phyloP scores from a whole-genome alignment of 2,888 invertebrate species.

The Drosophila macrospina region DNA sequence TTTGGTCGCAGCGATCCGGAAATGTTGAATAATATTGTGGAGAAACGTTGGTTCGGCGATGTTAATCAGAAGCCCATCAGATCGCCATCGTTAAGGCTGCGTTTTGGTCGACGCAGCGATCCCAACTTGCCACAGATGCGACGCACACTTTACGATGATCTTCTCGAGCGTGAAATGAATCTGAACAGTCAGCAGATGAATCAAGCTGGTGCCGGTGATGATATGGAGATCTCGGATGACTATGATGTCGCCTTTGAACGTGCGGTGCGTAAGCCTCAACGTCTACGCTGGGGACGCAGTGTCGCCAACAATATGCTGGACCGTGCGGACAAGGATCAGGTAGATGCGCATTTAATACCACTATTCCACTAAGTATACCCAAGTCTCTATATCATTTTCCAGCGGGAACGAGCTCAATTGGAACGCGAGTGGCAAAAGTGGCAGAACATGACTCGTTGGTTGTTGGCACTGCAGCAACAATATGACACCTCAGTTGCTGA shows the following conservation, averaged over 20 bases:
- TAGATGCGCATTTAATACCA: constrained; percentile 5
- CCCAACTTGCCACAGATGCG: constrained; percentile 86
- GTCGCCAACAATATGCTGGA: constrained; percentile 16
- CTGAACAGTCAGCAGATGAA: constrained; percentile 58
- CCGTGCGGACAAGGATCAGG: constrained; percentile 51
- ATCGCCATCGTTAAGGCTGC: constrained; percentile 91
- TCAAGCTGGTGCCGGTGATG: constrained; percentile 30
- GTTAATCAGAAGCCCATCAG: constrained; percentile 90
- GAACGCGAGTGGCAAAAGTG: constrained; percentile 54
- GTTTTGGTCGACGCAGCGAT: constrained; percentile 91
- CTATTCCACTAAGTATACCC: not conserved
- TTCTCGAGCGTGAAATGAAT: constrained; percentile 71
- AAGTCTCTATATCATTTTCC: not conserved
- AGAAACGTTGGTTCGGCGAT: constrained; percentile 86
- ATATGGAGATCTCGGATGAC: constrained; percentile 51
- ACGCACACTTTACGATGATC: constrained; percentile 73
- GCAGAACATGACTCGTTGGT: constrained; percentile 72
- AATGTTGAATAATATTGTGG: constrained; percentile 70
- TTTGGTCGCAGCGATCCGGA: constrained; percentile 92
- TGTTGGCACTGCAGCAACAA: constrained; percentile 73
- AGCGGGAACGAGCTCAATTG: constrained; percentile 29
- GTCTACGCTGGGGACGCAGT: constrained; percentile 81
- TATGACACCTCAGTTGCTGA: constrained; percentile 50
- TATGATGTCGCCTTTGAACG: constrained; percentile 66
- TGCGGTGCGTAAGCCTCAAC: constrained; percentile 76